Base-by-base conservation (phyloP, 2,797 vertebrate genomes). In the Alauda arvensis region DNA sequence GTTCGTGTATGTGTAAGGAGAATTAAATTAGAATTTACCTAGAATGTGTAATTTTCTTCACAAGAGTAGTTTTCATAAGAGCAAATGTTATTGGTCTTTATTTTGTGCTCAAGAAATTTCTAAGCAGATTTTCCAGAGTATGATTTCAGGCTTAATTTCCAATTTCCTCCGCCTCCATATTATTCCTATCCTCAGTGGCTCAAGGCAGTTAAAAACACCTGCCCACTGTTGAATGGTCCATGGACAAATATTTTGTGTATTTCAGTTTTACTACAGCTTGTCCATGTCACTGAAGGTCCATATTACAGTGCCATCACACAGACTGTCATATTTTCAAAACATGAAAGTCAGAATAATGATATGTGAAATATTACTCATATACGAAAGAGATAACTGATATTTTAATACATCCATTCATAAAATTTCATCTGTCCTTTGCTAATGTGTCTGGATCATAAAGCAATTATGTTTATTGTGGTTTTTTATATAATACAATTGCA, bases 101-200 rank as follows among this genome's bases (percentile, higher is more conserved):
- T 71, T 72, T 69, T 67, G 18, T 48, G 18, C 23, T 74, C 18
- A 81, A 69, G 67, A 85, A 65, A 63, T 75, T 81, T 25, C 46
- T 63, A 57, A 78, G 10, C 43, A 78, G 18, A 25, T 29, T 78
- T 83, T 63, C 14, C 33, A 65, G 56, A 69, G 3, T 40, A 23
- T 34, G 33, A 49, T 66, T 69, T 72, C 5, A n/a, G 21, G 8
- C 0, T 57, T 34, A 18, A 26, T 33, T n/a, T 40, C 20, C 9
- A 2, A 1, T 25, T 26, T 17, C 4, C 12, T 4, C 3, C 0
- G 0, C 2, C 9, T 11, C 11, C 31, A 16, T 49, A 23, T 57
- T 72, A 56, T 9, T 72, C 26, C 13, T 74, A 18, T 17, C 8
- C 13, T 83, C 29, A 63, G 7, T 19, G 28, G 51, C n/a, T 59